These are phyloP conservation scores for Protosalanx chinensis DNA, from an alignment of 2,797 vertebrate species.

Conservation along the genomic window DNA sequence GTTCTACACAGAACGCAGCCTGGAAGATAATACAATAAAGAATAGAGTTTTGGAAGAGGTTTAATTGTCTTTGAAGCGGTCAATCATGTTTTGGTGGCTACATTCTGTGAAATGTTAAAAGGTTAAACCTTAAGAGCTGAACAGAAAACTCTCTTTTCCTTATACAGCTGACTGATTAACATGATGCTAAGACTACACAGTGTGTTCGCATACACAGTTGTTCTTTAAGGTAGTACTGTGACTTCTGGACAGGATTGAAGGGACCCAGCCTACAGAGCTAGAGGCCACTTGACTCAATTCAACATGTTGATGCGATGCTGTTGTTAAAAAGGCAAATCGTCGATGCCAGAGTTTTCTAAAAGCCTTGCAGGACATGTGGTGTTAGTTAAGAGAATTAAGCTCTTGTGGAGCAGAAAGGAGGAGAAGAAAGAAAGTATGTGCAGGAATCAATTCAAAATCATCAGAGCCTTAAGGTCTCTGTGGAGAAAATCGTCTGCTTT, in stretches of 20 bases:
- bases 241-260: constrained; percentile 24
- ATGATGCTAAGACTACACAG: background rate
- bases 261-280: constrained; percentile 26
- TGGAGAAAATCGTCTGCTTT: constrained; percentile 60
- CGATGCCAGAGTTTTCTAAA: constrained; percentile 70
- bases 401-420: constrained; percentile 55
- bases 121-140: constrained; percentile 18
- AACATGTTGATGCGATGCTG: constrained; percentile 58
- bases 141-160: background rate
- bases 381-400: constrained; percentile 71
- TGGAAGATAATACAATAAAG: constrained; percentile 5
- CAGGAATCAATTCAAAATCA: constrained; percentile 64
- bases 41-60: constrained; percentile 1
- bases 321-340: constrained; percentile 66
- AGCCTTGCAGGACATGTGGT: constrained; percentile 71
- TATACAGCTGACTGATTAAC: background rate
- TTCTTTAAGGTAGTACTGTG: constrained; percentile 5
- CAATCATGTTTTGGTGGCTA: constrained; percentile 33
- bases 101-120: constrained; percentile 33
- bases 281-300: constrained; percentile 58
- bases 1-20: background rate
- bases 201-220: background rate
- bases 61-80: constrained; percentile 26
- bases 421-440: constrained; percentile 59
- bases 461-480: constrained; percentile 65